A percentile compares a stretch with the other conserved stretches of the same genome.
phyloP scores from a whole-genome alignment of 1,140 invertebrate species.

The Drosophila saltans region DNA sequence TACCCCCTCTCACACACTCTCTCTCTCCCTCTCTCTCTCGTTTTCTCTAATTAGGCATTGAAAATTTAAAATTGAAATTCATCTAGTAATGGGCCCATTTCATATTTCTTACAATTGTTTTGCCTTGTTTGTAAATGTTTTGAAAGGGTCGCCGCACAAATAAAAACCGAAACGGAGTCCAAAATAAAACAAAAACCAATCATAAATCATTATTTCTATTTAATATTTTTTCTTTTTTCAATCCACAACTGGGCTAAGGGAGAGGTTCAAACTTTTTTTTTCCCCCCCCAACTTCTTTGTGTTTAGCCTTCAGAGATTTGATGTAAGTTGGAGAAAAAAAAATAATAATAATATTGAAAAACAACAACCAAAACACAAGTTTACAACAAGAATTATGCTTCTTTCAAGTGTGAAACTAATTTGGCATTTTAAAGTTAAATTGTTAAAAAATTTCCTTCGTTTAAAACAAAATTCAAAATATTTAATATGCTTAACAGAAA shows the following conservation, averaged over 20 bases:
- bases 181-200: constrained; percentile 22
- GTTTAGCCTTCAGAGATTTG: background rate
- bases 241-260: background rate
- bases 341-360: background rate
- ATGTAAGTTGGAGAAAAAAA: too few relatives aligned
- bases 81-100: constrained; percentile 9
- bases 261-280: constrained; percentile 1
- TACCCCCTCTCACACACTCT: background rate
- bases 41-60: constrained; percentile 1
- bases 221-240: too few relatives aligned
- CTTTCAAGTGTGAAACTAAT: background rate
- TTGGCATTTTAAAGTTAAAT: too few relatives aligned
- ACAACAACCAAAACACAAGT: background rate
- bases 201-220: constrained; percentile 9
- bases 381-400: constrained; percentile 1
- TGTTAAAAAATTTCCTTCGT: too few relatives aligned
- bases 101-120: constrained; percentile 12
- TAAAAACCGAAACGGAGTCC: constrained; percentile 22
- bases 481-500: too few relatives aligned
- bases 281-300: background rate
- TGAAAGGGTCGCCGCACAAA: constrained; percentile 55
- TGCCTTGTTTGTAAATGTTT: constrained; percentile 66
- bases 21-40: background rate
- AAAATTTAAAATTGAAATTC: constrained; percentile 4
- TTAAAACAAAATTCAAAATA: too few relatives aligned